phyloP scores from a whole-genome alignment of 2,888 invertebrate genomes.

The Hoplodrina blanda region DNA sequence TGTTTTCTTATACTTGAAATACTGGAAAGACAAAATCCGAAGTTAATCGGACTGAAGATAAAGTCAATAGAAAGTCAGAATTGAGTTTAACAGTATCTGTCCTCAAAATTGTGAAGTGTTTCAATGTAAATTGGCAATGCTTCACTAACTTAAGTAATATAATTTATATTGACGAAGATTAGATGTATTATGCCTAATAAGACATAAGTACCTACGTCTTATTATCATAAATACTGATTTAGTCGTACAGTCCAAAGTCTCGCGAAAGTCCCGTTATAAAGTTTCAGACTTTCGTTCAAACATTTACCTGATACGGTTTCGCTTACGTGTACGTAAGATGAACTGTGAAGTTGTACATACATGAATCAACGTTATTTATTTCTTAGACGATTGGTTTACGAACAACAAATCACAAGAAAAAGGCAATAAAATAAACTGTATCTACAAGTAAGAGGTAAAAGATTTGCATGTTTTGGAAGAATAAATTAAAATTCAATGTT shows the following conservation, averaged over 20 bases:
- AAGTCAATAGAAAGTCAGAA: slow-evolving; percentile 43
- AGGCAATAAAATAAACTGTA: neutral
- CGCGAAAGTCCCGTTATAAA: neutral
- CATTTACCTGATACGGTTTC: slow-evolving; percentile 25
- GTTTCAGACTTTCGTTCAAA: slow-evolving; percentile 12
- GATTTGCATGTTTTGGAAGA: slow-evolving; percentile 4
- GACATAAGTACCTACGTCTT: neutral
- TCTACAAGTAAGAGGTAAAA: slow-evolving; percentile 3
- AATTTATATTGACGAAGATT: slow-evolving; percentile 26
- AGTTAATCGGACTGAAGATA: slow-evolving; percentile 30
- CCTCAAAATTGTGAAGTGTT: slow-evolving; percentile 22
- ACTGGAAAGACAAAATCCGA: slow-evolving; percentile 23
- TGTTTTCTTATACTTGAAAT: slow-evolving; percentile 35
- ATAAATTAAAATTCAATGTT: slow-evolving; percentile 1
- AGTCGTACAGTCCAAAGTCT: slow-evolving; percentile 3
- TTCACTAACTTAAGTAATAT: slow-evolving; percentile 14
- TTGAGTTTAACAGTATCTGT: slow-evolving; percentile 29
- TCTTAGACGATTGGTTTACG: neutral
- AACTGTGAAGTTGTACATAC: slow-evolving; percentile 13
- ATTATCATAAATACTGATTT: slow-evolving; percentile 8
- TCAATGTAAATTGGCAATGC: slow-evolving; percentile 25
- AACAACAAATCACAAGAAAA: neutral
- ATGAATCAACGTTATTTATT: slow-evolving; percentile 6
- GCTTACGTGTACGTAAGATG: slow-evolving; percentile 4
- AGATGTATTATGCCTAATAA: slow-evolving; percentile 3